phyloP scores from a whole-genome alignment of 2,888 invertebrate species.

The Pristionchus fissidentatus region DNA sequence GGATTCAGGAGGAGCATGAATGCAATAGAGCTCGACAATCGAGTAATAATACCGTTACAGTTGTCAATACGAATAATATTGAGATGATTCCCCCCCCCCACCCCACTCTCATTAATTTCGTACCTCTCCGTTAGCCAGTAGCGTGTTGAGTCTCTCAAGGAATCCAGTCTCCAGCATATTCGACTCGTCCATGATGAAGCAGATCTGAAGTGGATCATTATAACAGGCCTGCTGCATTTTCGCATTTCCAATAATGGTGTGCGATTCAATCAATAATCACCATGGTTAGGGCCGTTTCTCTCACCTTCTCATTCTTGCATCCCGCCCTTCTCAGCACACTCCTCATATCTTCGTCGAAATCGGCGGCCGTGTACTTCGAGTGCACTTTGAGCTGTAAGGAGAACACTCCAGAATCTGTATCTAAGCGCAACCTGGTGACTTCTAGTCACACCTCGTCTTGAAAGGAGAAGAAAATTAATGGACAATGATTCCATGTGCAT shows the following conservation, averaged over 20 bases:
- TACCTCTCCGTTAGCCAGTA: conserved; percentile 94
- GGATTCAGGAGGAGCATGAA: neutral
- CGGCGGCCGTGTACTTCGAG: conserved; percentile 97
- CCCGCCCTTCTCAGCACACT: conserved; percentile 79
- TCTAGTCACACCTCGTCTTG: no score
- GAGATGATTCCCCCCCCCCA: conserved; percentile 89
- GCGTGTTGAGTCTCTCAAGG: conserved; percentile 98
- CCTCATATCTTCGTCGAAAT: conserved; percentile 98
- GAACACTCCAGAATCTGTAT: neutral
- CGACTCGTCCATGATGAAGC: conserved; percentile 98
- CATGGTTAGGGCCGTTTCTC: neutral
- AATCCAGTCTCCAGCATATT: conserved; percentile 96
- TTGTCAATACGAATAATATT: conserved; percentile 79
- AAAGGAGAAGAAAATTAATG: no score
- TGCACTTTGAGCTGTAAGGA: conserved; percentile 83
- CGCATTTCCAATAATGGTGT: neutral
- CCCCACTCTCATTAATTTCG: no score
- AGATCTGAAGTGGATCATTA: conserved; percentile 78
- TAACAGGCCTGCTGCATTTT: neutral
- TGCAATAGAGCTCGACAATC: neutral
- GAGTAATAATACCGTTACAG: neutral
- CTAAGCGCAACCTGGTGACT: no score
- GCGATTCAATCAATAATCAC: neutral
- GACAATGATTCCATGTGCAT: no score
- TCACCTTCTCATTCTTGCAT: conserved; percentile 87